phyloP scores from a whole-genome alignment of 2,888 invertebrate genomes.

The Lymantria dispar region DNA sequence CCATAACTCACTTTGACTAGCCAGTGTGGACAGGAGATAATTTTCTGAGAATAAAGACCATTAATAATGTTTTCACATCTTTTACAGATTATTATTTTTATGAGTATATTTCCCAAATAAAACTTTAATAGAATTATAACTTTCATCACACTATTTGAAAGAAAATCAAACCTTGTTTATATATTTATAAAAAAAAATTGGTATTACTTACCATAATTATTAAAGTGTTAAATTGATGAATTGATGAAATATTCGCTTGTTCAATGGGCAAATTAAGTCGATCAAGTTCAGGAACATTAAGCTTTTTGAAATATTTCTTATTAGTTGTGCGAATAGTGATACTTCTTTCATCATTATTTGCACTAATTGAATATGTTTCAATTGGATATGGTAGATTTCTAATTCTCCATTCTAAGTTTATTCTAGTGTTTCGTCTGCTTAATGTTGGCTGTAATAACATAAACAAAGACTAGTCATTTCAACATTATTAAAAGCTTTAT shows the following conservation, averaged over 20 bases:
- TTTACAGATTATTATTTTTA: too few relatives aligned
- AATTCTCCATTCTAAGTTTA: constrained; percentile 91
- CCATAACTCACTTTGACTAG: too few relatives aligned
- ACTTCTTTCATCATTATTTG: constrained; percentile 83
- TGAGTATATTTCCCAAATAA: too few relatives aligned
- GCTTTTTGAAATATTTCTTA: constrained; percentile 91
- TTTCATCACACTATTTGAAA: too few relatives aligned
- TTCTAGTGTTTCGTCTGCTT: constrained; percentile 87
- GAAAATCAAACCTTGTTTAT: too few relatives aligned
- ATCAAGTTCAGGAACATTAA: constrained; percentile 86
- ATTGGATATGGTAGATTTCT: constrained; percentile 89
- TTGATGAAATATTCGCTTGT: constrained; percentile 85
- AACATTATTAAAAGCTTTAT: too few relatives aligned
- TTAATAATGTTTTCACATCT: too few relatives aligned
- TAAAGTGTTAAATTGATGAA: constrained; percentile 89
- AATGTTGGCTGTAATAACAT: constrained; percentile 83
- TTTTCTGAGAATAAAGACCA: too few relatives aligned
- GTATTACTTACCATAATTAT: constrained; percentile 85
- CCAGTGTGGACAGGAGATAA: too few relatives aligned
- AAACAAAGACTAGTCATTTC: background rate
- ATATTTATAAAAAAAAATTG: background rate
- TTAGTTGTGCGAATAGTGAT: constrained; percentile 89
- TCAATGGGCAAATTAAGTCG: constrained; percentile 84
- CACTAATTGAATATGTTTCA: constrained; percentile 86
- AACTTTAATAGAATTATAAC: too few relatives aligned